phyloP scores from a whole-genome alignment of 2,797 vertebrate genomes.

The Rhadinocentrus ornatus region DNA sequence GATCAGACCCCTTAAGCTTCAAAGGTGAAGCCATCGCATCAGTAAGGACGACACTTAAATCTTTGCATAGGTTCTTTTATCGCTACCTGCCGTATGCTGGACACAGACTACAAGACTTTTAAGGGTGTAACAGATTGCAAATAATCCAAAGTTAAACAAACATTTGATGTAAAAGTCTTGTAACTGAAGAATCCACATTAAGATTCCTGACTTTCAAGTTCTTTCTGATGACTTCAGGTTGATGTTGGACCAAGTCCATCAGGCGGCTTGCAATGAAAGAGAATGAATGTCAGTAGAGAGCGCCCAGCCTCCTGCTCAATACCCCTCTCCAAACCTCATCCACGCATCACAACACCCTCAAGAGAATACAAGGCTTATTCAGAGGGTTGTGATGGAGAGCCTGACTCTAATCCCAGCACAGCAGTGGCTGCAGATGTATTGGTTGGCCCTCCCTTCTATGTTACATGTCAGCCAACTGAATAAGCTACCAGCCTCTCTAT shows the following conservation, averaged over 20 bases:
- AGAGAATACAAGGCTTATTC: slow-evolving; percentile 63
- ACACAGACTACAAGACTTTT: slow-evolving; percentile 69
- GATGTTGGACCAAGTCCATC: slow-evolving; percentile 48
- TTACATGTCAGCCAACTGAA: slow-evolving; percentile 55
- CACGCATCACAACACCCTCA: slow-evolving; percentile 50
- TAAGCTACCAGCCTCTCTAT: slow-evolving; percentile 50
- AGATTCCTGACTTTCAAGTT: slow-evolving; percentile 33
- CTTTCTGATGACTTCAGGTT: slow-evolving; percentile 26
- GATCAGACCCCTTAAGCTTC: slow-evolving; percentile 36
- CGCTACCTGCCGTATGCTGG: slow-evolving; percentile 62
- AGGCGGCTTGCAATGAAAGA: slow-evolving; percentile 38
- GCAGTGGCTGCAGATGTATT: slow-evolving; percentile 28
- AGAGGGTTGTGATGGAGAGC: slow-evolving; percentile 53
- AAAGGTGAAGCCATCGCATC: slow-evolving; percentile 52
- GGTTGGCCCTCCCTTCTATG: slow-evolving; percentile 23
- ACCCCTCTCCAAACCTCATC: slow-evolving; percentile 39
- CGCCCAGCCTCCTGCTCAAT: slow-evolving; percentile 66
- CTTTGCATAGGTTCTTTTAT: slow-evolving; percentile 33
- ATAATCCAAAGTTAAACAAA: slow-evolving; percentile 40
- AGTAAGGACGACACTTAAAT: slow-evolving; percentile 24
- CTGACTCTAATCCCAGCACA: slow-evolving; percentile 41
- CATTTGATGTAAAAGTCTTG: slow-evolving; percentile 18
- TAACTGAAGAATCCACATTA: slow-evolving; percentile 37
- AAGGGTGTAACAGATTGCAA: slow-evolving; percentile 19
- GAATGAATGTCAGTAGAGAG: slow-evolving; percentile 63